A percentile compares a stretch with the other conserved stretches of the same genome.
Evolutionary conservation across 2,113 vertebrate genomes (phyloP).

Genomic region (Lophochroa leadbeateri): DNA sequence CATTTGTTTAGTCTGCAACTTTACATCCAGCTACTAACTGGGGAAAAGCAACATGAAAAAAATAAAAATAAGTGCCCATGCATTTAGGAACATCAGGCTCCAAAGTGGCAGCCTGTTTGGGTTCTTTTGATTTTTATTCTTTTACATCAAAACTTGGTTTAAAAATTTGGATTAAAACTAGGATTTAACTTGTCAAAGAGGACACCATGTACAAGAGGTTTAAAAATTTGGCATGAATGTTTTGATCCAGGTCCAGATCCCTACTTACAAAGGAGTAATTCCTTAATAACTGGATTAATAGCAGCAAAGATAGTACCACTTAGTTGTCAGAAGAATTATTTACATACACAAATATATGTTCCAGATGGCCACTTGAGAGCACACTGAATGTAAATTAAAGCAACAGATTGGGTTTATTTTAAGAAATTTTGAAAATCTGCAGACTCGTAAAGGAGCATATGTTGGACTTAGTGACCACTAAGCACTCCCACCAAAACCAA

Average conservation of each 20-base stretch:
- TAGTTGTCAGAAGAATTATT: background rate
- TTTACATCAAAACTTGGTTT: background rate
- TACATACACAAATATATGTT: background rate
- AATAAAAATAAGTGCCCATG: background rate
- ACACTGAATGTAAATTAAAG: background rate
- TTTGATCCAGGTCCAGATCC: background rate
- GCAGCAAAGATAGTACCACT: background rate
- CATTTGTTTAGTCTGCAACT: slow-evolving; percentile 1
- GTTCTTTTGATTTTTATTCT: background rate
- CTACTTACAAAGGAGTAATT: background rate
- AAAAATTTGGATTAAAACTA: background rate
- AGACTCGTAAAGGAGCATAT: background rate
- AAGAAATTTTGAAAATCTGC: background rate
- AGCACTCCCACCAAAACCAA: background rate
- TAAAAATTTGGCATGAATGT: background rate
- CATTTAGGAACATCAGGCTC: background rate
- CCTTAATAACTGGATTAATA: background rate
- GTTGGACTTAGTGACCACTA: background rate
- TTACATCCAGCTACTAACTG: background rate
- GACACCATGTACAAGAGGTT: background rate
- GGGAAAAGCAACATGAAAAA: background rate
- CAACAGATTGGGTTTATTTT: background rate
- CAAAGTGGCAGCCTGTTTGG: background rate
- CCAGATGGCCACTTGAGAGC: background rate
- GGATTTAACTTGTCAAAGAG: background rate